These are phyloP conservation scores for Aix galericulata DNA, from an alignment of 2,113 vertebrate genomes.

Conservation along the genomic window DNA sequence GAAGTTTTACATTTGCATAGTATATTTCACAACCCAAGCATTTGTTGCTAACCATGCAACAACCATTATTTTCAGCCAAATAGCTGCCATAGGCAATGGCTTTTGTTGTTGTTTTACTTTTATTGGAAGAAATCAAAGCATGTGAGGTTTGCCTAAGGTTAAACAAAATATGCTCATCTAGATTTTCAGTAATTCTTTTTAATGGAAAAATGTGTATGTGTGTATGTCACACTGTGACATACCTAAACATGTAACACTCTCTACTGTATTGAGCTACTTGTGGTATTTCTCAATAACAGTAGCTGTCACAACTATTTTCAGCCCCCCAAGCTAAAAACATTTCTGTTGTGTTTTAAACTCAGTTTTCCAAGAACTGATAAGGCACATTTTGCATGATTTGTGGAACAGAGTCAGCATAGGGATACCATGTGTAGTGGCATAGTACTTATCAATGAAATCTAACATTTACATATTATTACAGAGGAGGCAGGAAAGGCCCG, in stretches of 20 bases:
- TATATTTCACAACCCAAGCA: neutral
- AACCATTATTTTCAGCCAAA: neutral
- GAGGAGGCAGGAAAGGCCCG: neutral
- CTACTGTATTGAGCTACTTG: neutral
- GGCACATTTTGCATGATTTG: accelerated
- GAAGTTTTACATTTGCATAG: neutral
- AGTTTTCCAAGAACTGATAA: neutral
- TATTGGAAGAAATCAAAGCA: neutral
- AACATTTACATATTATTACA: neutral
- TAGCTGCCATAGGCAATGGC: neutral
- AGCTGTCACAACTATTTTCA: neutral
- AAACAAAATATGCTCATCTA: neutral
- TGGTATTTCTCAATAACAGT: neutral
- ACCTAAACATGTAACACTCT: neutral
- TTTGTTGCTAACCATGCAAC: neutral
- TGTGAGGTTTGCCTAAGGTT: neutral
- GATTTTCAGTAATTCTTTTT: neutral
- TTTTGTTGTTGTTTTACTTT: too few species aligned
- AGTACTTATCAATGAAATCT: neutral
- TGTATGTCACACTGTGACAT: neutral
- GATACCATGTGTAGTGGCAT: accelerated
- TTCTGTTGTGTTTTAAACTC: neutral
- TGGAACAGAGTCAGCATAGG: neutral
- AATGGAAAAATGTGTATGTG: neutral
- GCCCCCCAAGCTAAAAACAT: neutral